Evolutionary conservation across 2,797 vertebrate genomes (phyloP).

Genomic region (Chaenodraco wilsoni): DNA sequence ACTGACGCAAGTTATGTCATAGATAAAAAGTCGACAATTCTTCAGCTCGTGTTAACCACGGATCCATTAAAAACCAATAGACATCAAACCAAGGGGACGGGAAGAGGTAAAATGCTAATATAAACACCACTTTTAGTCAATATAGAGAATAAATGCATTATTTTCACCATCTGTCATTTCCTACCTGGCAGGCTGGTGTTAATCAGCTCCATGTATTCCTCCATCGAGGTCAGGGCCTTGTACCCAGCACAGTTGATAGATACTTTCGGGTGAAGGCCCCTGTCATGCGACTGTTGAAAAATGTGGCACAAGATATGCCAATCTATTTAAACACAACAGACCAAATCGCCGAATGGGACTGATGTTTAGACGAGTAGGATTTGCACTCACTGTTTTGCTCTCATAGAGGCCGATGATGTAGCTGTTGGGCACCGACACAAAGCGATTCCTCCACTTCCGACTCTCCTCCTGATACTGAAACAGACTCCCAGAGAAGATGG

Average conservation of each 20-base stretch:
- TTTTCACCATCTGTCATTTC: background rate
- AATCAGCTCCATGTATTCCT: slow-evolving; percentile 91
- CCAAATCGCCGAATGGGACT: background rate
- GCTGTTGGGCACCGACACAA: slow-evolving; percentile 89
- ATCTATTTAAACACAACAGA: background rate
- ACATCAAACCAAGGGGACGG: too few species aligned
- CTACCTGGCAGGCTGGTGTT: slow-evolving; percentile 90
- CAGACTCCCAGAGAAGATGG: slow-evolving; percentile 94
- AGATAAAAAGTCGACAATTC: too few species aligned
- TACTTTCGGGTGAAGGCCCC: slow-evolving; percentile 85
- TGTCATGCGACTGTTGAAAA: slow-evolving; percentile 86
- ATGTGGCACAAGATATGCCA: background rate
- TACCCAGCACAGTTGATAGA: slow-evolving; percentile 93
- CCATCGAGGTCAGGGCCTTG: slow-evolving; percentile 90
- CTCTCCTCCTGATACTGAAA: slow-evolving; percentile 96
- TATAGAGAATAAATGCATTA: background rate
- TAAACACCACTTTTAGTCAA: background rate
- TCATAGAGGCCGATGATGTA: slow-evolving; percentile 90
- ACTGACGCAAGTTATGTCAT: too few species aligned
- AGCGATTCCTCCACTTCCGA: slow-evolving; percentile 95
- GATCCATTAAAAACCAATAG: too few species aligned
- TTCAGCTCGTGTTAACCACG: too few species aligned
- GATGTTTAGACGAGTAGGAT: accelerated
- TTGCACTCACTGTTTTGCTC: slow-evolving; percentile 87
- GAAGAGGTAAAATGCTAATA: too few species aligned